Base-by-base conservation (phyloP, 2,113 vertebrate genomes). In the Daboia siamensis region DNA sequence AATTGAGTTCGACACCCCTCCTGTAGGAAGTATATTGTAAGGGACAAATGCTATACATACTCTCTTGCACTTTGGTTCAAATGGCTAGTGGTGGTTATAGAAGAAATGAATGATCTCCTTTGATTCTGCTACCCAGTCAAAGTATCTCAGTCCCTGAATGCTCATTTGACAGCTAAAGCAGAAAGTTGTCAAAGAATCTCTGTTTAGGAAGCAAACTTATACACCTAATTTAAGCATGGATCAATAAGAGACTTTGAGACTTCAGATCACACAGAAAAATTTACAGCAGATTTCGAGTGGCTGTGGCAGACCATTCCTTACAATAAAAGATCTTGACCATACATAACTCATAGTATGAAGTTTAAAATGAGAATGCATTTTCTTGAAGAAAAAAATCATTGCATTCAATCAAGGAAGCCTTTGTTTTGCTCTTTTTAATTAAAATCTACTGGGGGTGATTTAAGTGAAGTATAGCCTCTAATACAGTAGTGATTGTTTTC, bases 241-340 rank as follows among this genome's bases (percentile, higher is more conserved):
- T 97, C 95, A 88, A 95, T 95, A 94, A 94, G 94, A 93, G 90
- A 93, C 85, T 89, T 59, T 17, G 94, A 85, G 89, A 84, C 89
- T 87, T 15, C 0, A 4, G 61, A 85, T 94, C 93, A 56, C 92
- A 90, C 54, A 93, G 64, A 93, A n/a, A 29, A 87, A 91, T 69
- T 0, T 2, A 0, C 4, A 20, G 24, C 21, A 87, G 88, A 91
- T 84, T 13, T 64, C 12, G 44, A 55, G 10, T 88, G 59, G 80
- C 91, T 51, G 2, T 54, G 2, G 48, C 1, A n/a, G 46, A 57
- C 15, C 46, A 46, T 1, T 51, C 17, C 3, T 5, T 23, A 88
- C 93, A 59, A 48, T 39, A 15, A 74, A 89, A 33, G 88, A 55
- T 57, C 0, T 0, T 13, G 86, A 88, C 61, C 7, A 0, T 51